Percentiles rank a stretch among this genome's conserved stretches.
Conservation (phyloP, 2,113 vertebrate species). For the Aphelocoma coerulescens region DNA sequence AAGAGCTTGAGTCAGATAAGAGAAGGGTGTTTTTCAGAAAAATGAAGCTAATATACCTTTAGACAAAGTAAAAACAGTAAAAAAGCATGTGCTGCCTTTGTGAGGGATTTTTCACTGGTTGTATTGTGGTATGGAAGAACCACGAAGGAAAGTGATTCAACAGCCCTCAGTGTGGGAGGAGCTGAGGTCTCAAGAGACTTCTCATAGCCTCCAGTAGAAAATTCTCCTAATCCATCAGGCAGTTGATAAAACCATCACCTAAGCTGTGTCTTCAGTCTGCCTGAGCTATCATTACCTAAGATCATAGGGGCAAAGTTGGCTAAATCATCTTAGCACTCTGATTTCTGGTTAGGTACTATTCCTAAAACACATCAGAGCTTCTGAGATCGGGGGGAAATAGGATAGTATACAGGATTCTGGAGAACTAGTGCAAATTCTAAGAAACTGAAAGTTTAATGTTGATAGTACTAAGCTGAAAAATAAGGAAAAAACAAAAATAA, state of each 20-base stretch:
- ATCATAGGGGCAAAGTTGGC: background rate
- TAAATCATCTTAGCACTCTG: background rate
- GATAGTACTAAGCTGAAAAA: background rate
- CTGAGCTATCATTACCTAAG: background rate
- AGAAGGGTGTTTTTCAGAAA: background rate
- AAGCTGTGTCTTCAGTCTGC: background rate
- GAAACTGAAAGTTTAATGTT: background rate
- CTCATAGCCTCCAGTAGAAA: background rate
- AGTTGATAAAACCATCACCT: background rate
- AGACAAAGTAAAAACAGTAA: background rate
- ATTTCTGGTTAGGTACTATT: background rate
- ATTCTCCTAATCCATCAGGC: background rate
- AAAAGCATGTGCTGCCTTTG: background rate
- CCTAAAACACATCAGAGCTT: background rate
- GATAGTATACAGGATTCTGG: background rate
- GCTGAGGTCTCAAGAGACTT: background rate
- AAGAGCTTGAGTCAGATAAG: background rate
- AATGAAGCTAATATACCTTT: background rate
- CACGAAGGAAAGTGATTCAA: background rate
- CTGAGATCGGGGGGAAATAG: background rate
- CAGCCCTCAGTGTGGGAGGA: background rate
- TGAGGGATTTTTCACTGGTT: background rate
- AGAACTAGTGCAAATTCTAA: background rate
- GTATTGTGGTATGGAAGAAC: background rate
- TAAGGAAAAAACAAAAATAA: background rate